Percentiles rank a stretch among this genome's conserved stretches.
phyloP scores from a whole-genome alignment of 2,797 vertebrate species.

The Antrozous pallidus region DNA sequence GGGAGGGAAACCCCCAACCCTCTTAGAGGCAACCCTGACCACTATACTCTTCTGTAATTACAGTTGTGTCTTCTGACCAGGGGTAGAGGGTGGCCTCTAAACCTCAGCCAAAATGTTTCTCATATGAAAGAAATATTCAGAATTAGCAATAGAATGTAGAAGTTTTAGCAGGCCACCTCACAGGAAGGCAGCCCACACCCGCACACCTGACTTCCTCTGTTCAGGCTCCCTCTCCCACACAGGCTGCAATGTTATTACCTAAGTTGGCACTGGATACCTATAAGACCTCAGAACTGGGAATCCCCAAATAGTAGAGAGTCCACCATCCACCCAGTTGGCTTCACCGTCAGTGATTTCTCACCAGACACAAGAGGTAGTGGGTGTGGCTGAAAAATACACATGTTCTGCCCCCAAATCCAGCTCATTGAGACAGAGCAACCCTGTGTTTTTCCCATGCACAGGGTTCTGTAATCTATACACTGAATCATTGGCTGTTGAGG shows the following conservation, averaged over 20 bases:
- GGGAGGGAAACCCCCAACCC: constrained; percentile 50
- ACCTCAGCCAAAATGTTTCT: constrained; percentile 38
- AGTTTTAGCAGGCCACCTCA: not conserved
- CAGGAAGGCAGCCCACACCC: constrained; percentile 4
- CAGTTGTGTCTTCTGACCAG: constrained; percentile 32
- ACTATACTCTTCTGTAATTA: constrained; percentile 43
- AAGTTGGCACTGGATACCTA: not conserved
- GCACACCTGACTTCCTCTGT: not conserved
- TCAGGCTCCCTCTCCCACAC: not conserved
- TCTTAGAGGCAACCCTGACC: not conserved
- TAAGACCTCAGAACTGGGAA: constrained; percentile 27
- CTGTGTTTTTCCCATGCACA: not conserved
- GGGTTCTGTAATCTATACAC: not conserved
- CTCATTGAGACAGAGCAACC: not conserved
- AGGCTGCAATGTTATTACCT: not conserved
- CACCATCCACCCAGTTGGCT: not conserved
- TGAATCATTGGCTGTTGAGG: not conserved
- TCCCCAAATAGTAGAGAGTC: not conserved
- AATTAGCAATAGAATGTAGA: not conserved
- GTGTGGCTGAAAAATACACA: not conserved
- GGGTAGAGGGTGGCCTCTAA: not conserved
- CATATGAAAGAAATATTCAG: not conserved
- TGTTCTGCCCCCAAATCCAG: not conserved
- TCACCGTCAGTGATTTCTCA: not conserved
- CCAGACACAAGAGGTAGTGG: not conserved